These are phyloP conservation scores for Teleiodes luculella DNA, from an alignment of 2,888 invertebrate species.

Conservation along the genomic window DNA sequence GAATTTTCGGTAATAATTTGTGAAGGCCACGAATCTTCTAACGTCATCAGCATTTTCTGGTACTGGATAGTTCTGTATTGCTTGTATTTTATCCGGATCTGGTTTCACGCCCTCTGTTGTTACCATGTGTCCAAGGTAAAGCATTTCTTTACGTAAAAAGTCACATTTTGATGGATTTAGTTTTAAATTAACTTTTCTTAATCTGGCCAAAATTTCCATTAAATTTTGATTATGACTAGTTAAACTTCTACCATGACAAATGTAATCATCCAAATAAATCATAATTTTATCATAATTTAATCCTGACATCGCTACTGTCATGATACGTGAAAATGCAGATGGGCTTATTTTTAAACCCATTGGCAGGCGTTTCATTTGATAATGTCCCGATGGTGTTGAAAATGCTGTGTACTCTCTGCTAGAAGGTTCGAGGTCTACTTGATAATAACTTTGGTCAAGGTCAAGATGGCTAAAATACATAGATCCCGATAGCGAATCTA, in stretches of 20 bases:
- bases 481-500: background rate
- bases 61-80: background rate
- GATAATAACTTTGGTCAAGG: conserved; percentile 6
- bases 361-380: conserved; percentile 22
- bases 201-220: conserved; percentile 5
- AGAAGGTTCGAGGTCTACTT: background rate
- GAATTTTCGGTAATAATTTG: conserved; percentile 16
- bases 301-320: conserved; percentile 24
- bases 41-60: background rate
- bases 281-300: conserved; percentile 16
- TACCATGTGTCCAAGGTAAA: conserved; percentile 5
- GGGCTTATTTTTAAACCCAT: conserved; percentile 22
- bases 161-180: conserved; percentile 16
- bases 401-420: conserved; percentile 18
- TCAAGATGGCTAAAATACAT: conserved; percentile 10
- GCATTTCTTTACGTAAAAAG: conserved; percentile 3
- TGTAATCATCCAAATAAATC: conserved; percentile 17
- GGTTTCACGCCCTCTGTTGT: background rate
- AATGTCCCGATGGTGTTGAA: conserved; percentile 11
- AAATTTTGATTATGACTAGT: conserved; percentile 12
- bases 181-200: conserved; percentile 17
- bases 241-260: conserved; percentile 14
- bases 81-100: background rate
- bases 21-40: background rate
- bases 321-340: conserved; percentile 19